Conservation (phyloP, 2,113 vertebrate species). For the Isurus oxyrinchus region DNA sequence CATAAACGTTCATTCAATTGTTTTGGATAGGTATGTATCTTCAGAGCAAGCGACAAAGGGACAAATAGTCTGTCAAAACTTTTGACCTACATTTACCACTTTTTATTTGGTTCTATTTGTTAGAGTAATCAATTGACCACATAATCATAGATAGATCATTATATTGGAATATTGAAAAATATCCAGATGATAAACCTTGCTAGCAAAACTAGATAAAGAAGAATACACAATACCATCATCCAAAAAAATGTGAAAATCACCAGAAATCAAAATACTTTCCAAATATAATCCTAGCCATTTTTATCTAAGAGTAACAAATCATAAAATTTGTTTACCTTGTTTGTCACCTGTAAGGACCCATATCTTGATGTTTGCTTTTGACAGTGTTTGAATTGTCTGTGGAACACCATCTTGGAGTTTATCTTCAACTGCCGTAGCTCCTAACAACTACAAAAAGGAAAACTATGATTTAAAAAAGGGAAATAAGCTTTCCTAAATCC, state of each 20-base stretch:
- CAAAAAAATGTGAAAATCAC: not conserved
- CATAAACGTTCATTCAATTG: not conserved
- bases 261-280: not conserved
- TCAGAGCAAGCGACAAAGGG: not conserved
- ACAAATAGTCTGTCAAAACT: not conserved
- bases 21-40: not conserved
- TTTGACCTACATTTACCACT: not conserved
- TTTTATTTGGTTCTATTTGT: not conserved
- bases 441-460: conserved; percentile 61
- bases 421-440: conserved; percentile 87
- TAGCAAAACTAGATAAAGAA: not conserved
- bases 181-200: not conserved
- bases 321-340: conserved; percentile 63
- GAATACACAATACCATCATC: not conserved
- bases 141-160: not conserved
- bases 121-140: not conserved
- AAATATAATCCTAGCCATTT: not conserved
- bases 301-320: not conserved
- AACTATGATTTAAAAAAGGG: not conserved
- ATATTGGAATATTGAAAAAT: not conserved
- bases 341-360: conserved; percentile 96
- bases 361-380: conserved; percentile 83
- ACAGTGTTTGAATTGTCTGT: conserved; percentile 78
- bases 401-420: conserved; percentile 89
- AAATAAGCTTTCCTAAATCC: not conserved